Base-by-base conservation (phyloP, 2,888 invertebrate species). In the Himalopsyche kuldschensis region DNA sequence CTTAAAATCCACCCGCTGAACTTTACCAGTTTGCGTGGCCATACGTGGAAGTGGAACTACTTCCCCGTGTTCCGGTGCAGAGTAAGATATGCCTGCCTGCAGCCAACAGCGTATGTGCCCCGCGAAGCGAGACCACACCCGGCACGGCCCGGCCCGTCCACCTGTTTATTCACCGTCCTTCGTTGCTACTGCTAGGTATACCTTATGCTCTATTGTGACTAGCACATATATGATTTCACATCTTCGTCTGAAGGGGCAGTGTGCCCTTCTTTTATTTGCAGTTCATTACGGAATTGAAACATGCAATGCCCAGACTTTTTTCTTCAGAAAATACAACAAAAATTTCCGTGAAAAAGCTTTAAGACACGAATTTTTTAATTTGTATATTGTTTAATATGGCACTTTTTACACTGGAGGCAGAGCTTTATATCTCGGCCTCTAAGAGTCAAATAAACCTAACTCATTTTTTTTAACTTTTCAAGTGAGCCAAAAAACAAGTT, bases 151-250 rank as follows among this genome's bases (percentile, higher is more conserved):
- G n/a, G n/a, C n/a, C n/a, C n/a, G n/a, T n/a, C 80, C 85, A 83
- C 85, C 85, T 83, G 83, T 83, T 80, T 55, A 48, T 79, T 30
- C 31, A 63, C 41, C 20, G 48, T 48, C 24, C 35, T n/a, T 8
- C 41, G 46, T 41, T 30, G 24, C 27, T 41, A 80, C 46, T 27
- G 35, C 75, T 30, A 6, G 31, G n/a, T n/a, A 20, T 20, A 27
- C 79, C 48, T 47, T 11, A 47, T 24, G 30, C 47, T n/a, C 27
- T 69, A 69, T 32, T 17, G 30, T 79, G 32, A 75, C 47, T 17
- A 27, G 82, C 82, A 82, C 82, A 82, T 82, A 76, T 82, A 82
- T 46, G 82, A 79, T 79, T 82, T 82, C 82, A 82, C 82, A 79
- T 82, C 75, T 78, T 30, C 15, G 63, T 20, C 35, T 63, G 10